These are phyloP conservation scores for Dysmachus trigonus DNA, from an alignment of 2,888 invertebrate species.

Conservation along the genomic window DNA sequence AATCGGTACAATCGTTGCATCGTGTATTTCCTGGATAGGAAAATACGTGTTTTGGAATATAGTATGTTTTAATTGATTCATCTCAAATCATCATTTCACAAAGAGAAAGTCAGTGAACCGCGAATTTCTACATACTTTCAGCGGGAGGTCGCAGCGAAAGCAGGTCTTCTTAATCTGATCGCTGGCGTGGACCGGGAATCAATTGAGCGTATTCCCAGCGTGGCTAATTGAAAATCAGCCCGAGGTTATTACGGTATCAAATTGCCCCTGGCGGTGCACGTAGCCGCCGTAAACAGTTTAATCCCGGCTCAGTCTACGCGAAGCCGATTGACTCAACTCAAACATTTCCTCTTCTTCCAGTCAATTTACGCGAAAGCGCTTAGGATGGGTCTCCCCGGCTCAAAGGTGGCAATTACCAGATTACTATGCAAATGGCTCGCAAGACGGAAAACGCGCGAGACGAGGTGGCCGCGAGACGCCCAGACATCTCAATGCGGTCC, in stretches of 20 bases:
- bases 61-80: background rate
- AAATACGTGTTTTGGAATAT: too few species aligned
- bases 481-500: background rate
- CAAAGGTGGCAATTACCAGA: constrained; percentile 31
- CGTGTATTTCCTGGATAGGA: too few species aligned
- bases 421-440: constrained; percentile 25
- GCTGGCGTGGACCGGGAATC: background rate
- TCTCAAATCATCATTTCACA: background rate
- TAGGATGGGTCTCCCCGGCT: background rate
- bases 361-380: constrained; percentile 8
- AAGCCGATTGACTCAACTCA: background rate
- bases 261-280: background rate
- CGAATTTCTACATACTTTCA: background rate
- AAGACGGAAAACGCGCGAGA: background rate
- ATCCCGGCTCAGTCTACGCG: background rate
- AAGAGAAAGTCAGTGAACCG: background rate
- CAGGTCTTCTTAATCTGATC: background rate
- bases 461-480: background rate
- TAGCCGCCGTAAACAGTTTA: constrained; percentile 7
- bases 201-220: background rate
- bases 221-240: background rate
- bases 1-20: too few species aligned
- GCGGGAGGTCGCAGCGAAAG: background rate
- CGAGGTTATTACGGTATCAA: background rate
- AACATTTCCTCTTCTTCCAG: constrained; percentile 20